A percentile compares a stretch with the other conserved stretches of the same genome.
Conservation (phyloP, 2,797 vertebrate species). For the Sebastes oblongus region DNA sequence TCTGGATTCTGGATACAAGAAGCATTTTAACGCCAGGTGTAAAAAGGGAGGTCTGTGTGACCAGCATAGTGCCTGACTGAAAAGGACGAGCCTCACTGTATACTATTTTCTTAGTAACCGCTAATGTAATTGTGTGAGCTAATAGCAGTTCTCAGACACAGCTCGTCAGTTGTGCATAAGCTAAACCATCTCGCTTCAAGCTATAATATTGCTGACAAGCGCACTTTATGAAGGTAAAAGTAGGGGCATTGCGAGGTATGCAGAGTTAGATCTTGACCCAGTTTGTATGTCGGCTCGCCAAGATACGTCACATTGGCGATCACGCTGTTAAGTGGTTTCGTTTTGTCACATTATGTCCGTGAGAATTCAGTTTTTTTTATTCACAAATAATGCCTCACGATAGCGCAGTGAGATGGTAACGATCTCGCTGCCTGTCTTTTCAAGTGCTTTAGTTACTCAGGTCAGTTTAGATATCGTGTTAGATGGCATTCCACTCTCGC, state of each 20-base stretch:
- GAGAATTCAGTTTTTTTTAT: conserved; percentile 39
- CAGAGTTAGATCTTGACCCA: conserved; percentile 21
- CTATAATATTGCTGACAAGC: conserved; percentile 19
- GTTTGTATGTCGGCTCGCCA: conserved; percentile 34
- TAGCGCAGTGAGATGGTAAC: conserved; percentile 6
- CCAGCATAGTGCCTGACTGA: conserved; percentile 61
- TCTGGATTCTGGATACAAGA: background rate
- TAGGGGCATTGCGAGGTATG: conserved; percentile 3
- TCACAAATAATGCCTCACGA: conserved; percentile 66
- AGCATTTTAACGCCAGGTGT: background rate
- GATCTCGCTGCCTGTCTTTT: conserved; percentile 51
- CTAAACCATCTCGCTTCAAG: conserved; percentile 2
- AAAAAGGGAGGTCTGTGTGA: background rate
- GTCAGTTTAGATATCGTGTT: conserved; percentile 58
- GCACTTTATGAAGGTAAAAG: conserved; percentile 47
- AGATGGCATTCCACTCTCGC: conserved; percentile 68
- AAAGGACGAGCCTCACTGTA: background rate
- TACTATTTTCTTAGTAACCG: background rate
- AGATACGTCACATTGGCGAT: conserved; percentile 10
- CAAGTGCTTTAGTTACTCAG: conserved; percentile 82
- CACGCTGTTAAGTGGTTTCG: conserved; percentile 19
- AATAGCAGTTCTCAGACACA: background rate
- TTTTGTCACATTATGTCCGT: conserved; percentile 21
- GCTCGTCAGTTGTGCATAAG: conserved; percentile 12
- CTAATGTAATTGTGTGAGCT: background rate